A percentile compares a stretch with the other conserved stretches of the same genome.
Conservation (phyloP, 2,888 invertebrate species). For the Xestia sexstrigata region DNA sequence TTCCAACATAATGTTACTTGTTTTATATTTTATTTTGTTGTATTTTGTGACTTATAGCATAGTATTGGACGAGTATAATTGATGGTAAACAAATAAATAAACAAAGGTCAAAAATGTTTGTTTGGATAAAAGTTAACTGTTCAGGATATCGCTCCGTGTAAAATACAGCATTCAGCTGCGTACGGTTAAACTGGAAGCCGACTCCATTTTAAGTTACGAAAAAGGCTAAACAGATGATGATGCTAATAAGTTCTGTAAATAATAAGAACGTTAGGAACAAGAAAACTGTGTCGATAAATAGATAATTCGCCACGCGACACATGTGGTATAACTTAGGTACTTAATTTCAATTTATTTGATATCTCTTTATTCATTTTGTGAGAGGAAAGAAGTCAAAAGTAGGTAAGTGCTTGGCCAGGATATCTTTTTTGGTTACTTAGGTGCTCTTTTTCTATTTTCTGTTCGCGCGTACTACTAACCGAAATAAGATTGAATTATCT, state of each 20-base stretch:
- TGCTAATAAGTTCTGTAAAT: background rate
- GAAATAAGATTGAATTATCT: conserved; percentile 36
- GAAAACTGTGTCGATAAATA: background rate
- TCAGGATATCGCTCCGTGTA: background rate
- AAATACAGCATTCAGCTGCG: background rate
- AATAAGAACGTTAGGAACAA: background rate
- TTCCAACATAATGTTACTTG: no score
- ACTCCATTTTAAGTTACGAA: background rate
- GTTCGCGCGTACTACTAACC: conserved; percentile 8
- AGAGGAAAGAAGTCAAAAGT: background rate
- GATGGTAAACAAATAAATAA: no score
- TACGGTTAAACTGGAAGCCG: background rate
- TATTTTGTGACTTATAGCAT: no score
- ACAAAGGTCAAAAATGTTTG: background rate
- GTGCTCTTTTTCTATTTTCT: conserved; percentile 1
- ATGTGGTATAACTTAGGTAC: background rate
- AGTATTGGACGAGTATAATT: no score
- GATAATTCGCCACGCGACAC: background rate
- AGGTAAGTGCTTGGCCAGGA: background rate
- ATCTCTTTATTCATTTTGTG: background rate
- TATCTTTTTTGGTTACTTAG: background rate
- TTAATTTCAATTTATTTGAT: background rate
- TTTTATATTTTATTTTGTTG: no score
- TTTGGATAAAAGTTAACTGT: background rate
- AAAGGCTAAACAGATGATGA: background rate